Evolutionary conservation across 2,888 invertebrate genomes (phyloP).

Genomic region (Acrobasis suavella): DNA sequence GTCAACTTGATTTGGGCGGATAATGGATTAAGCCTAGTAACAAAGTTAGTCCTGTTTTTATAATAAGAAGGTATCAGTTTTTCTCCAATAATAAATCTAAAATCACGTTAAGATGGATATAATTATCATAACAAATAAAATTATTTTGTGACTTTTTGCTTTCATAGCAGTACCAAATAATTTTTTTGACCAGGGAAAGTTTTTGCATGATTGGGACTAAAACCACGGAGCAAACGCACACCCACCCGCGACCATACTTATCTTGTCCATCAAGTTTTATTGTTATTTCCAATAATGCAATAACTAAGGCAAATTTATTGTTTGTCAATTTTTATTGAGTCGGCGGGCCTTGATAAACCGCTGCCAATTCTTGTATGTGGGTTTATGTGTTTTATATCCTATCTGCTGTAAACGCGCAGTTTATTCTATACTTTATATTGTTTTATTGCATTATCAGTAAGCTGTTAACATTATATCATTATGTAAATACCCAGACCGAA

Average conservation of each 20-base stretch:
- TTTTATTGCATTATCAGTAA: not conserved
- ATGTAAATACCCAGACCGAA: not conserved
- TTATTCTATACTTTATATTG: not conserved
- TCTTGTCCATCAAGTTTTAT: constrained; percentile 15
- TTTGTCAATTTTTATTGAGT: constrained; percentile 15
- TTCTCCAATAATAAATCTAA: too few species aligned
- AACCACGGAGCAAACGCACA: not conserved
- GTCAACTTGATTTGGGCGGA: too few species aligned
- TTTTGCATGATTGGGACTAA: not conserved
- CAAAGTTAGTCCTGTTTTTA: too few species aligned
- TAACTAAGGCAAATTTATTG: constrained; percentile 2
- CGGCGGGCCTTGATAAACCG: constrained; percentile 4
- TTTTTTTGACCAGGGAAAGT: too few species aligned
- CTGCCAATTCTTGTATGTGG: not conserved
- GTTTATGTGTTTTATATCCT: constrained; percentile 1
- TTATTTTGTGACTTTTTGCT: too few species aligned
- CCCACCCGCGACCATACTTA: not conserved
- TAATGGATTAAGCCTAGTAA: too few species aligned
- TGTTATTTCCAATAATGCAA: constrained; percentile 8
- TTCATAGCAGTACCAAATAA: too few species aligned
- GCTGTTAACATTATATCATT: not conserved
- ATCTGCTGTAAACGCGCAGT: not conserved
- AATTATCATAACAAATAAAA: too few species aligned
- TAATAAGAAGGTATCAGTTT: too few species aligned
- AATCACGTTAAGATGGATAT: too few species aligned